These are phyloP conservation scores for Galerucella nymphaeae DNA, from an alignment of 2,888 invertebrate species.

Conservation along the genomic window DNA sequence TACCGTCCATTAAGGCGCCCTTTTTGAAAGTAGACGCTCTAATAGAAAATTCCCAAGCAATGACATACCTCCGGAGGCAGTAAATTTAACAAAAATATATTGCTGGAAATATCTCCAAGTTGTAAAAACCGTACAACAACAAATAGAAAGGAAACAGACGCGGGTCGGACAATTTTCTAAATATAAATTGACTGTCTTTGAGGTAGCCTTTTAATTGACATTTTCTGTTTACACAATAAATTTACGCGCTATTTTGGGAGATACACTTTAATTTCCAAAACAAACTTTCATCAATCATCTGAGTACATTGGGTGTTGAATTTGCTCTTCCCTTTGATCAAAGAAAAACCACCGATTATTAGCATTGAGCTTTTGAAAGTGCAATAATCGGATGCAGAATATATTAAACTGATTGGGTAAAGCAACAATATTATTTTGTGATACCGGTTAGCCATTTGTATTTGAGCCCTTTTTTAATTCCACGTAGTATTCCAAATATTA, in stretches of 20 bases:
- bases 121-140: conserved; percentile 38
- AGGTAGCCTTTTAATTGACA: conserved; percentile 47
- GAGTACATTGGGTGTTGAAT: conserved; percentile 33
- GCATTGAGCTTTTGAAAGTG: conserved; percentile 8
- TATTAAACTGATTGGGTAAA: not conserved
- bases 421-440: not conserved
- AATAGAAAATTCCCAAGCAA: conserved; percentile 35
- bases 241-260: conserved; percentile 44
- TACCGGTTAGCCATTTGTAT: no score
- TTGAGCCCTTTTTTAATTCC: no score
- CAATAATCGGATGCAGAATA: conserved; percentile 23
- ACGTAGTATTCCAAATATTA: no score
- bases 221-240: conserved; percentile 48
- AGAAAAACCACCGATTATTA: conserved; percentile 24
- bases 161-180: conserved; percentile 42
- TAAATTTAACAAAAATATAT: conserved; percentile 43
- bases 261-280: conserved; percentile 44
- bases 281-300: conserved; percentile 44
- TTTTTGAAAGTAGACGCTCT: conserved; percentile 29
- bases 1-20: conserved; percentile 32
- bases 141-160: conserved; percentile 41
- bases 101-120: conserved; percentile 38
- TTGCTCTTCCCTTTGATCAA: conserved; percentile 34
- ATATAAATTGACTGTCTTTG: conserved; percentile 45
- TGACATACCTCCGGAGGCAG: conserved; percentile 35